Evolutionary conservation across 2,113 vertebrate species (phyloP), one percentile per base, ranked within the genome.

Genomic region (Zosterops borbonicus): DNA sequence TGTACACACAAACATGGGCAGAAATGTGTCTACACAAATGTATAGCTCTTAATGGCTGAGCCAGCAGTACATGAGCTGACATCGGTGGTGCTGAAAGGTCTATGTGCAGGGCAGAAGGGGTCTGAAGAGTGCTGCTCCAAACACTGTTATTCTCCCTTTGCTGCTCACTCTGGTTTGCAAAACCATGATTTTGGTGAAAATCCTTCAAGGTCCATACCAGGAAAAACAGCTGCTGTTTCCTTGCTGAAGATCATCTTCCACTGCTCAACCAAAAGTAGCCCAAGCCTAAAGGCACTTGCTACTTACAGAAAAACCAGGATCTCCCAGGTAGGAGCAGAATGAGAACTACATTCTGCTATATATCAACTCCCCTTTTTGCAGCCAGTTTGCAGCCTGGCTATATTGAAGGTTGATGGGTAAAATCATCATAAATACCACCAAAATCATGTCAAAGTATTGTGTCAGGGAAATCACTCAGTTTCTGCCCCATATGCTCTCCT

Each of bases 1-100:
- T 1, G 2, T 2, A 8, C 7, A 2, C 15, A 5, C 6, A 8
- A 23, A 44, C 13, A 5, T 17, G 0, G 0, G 41, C 3, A 11
- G 55, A 78, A 41, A 33, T 4, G 14, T 8, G 13, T 62, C 65
- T 28, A 1, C 71, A 20, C 35, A 62, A 70, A 69, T 29, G 16
- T 1, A 21, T 0, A 55, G n/a, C 25, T 79, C 77, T 39, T 11
- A 63, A 9, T 17, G 33, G 16, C 55, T 5, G 3, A 60, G 39
- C 28, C 68, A 81, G 60, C 46, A 47, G 41, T 5, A 4, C 8
- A 10, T 0, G 2, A 52, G 56, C 71, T 46, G 63, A 47, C 59
- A 42, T 47, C 50, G 33, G 79, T 0, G 3, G 11, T 22, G 23
- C 47, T 53, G 35, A 59, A 11, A 3, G 39, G 39, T 37, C 10